phyloP scores from a whole-genome alignment of 2,888 invertebrate species.

The Cheiracanthium punctorium region DNA sequence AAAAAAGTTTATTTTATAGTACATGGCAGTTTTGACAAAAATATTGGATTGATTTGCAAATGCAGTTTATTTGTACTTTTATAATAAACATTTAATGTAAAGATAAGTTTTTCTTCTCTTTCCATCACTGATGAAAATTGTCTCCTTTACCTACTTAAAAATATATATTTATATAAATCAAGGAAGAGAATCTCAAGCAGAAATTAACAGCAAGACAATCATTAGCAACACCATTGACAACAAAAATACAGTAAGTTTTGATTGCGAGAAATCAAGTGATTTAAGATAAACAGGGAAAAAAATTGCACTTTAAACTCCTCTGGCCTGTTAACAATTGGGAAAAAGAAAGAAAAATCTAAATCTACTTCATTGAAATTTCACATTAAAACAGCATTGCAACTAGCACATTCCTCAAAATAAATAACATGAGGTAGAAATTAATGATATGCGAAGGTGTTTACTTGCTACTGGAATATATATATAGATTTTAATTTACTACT shows the following conservation, averaged over 20 bases:
- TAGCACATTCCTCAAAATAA: conserved; percentile 22
- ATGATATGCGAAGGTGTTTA: no score
- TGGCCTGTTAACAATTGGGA: conserved; percentile 25
- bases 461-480: not conserved
- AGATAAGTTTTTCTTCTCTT: conserved; percentile 8
- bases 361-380: not conserved
- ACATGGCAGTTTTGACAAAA: conserved; percentile 68
- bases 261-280: not conserved
- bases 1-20: conserved; percentile 47
- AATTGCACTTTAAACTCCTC: conserved; percentile 24
- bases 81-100: conserved; percentile 36
- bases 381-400: conserved; percentile 8
- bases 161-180: no score
- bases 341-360: not conserved
- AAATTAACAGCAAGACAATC: no score
- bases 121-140: conserved; percentile 9
- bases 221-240: no score
- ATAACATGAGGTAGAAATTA: conserved; percentile 5
- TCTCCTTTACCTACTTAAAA: not conserved
- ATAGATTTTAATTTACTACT: not conserved
- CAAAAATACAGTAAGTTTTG: not conserved
- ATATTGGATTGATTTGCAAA: conserved; percentile 60
- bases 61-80: conserved; percentile 66
- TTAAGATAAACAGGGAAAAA: not conserved
- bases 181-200: no score